Percentiles rank a stretch among this genome's conserved stretches.
Evolutionary conservation across 2,888 invertebrate genomes (phyloP).

Genomic region (Cataglyphis cursor): DNA sequence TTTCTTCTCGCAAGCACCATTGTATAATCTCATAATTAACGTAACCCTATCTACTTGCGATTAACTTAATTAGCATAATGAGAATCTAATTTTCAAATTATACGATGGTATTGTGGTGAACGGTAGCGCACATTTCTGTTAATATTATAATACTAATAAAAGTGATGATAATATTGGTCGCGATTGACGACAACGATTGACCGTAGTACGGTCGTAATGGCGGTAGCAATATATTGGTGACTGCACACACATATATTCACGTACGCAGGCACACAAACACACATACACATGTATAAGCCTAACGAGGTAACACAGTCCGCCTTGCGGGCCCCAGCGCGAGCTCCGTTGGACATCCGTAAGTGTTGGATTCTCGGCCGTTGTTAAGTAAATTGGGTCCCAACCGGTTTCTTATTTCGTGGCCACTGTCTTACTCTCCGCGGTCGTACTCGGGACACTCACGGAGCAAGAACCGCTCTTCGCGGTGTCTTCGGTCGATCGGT

Average conservation of each 20-base stretch:
- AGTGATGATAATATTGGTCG: conserved; percentile 39
- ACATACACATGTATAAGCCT: conserved; percentile 47
- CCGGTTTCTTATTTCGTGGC: conserved; percentile 87
- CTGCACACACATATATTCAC: conserved; percentile 62
- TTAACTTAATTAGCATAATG: conserved; percentile 41
- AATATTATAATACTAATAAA: conserved; percentile 67
- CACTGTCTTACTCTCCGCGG: conserved; percentile 84
- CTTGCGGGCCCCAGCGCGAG: conserved; percentile 57
- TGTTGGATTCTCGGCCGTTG: conserved; percentile 86
- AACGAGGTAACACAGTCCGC: conserved; percentile 60
- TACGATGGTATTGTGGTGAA: conserved; percentile 27
- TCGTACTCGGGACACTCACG: conserved; percentile 66
- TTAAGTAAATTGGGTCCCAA: conserved; percentile 87
- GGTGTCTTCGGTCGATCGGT: conserved; percentile 60
- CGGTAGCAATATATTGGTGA: conserved; percentile 63
- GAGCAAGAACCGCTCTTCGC: conserved; percentile 68
- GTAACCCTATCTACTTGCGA: conserved; percentile 28
- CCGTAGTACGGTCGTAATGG: conserved; percentile 67
- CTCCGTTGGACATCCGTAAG: conserved; percentile 83
- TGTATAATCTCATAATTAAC: conserved; percentile 28
- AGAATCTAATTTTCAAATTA: conserved; percentile 18
- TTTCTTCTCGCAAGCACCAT: not conserved
- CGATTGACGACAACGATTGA: conserved; percentile 62
- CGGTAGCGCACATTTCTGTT: conserved; percentile 60
- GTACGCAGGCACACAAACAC: not conserved